Evolutionary conservation across 2,113 vertebrate genomes (phyloP), one percentile per base, ranked within the genome.

Genomic region (Aythya baeri): DNA sequence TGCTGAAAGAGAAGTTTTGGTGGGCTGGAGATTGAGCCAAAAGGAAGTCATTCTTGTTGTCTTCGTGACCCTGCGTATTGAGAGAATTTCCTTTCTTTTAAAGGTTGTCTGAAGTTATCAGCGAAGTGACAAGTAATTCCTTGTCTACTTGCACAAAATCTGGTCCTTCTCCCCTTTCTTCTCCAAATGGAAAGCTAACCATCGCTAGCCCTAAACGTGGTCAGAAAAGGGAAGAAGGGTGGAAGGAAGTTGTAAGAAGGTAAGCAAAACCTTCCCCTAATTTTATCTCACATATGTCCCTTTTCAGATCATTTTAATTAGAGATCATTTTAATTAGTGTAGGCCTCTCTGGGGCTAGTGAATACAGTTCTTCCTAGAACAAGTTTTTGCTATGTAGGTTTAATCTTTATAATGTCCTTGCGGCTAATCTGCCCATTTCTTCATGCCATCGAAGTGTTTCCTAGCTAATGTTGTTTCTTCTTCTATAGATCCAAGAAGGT

Each of bases 231-330:
- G 99, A 99, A 98, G 99, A 99, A 94, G 99, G 99, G 16, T 99
- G 99, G 99, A 99, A 99, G 93, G 99, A 99, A 86, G 99, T 99
- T 50, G 99, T 99, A 86, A 98, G 99, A 98, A 98, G 99, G 99
- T 99, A 82, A 97, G 94, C 66, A 31, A 3, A 86, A 43, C 6
- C 8, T 65, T 59, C 9, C 15, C 38, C 1, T 52, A 2, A 27
- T 20, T 67, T 63, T 14, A 27, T 3, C 5, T 13, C 16, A 44
- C 16, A 44, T 9, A 8, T 43, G 11, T 44, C 38, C 10, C 72
- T 41, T 32, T 31, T 44, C 31, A 38, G 7, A 67, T 8, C 9
- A 18, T 74, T 32, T 59, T 44, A 3, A 46, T 16, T 49, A 66
- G 4, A 43, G 7, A 70, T 8, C 8, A 18, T 74, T 32, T 59